Base-by-base conservation (phyloP, 2,888 invertebrate genomes). In the Neuroscelio doddi region DNA sequence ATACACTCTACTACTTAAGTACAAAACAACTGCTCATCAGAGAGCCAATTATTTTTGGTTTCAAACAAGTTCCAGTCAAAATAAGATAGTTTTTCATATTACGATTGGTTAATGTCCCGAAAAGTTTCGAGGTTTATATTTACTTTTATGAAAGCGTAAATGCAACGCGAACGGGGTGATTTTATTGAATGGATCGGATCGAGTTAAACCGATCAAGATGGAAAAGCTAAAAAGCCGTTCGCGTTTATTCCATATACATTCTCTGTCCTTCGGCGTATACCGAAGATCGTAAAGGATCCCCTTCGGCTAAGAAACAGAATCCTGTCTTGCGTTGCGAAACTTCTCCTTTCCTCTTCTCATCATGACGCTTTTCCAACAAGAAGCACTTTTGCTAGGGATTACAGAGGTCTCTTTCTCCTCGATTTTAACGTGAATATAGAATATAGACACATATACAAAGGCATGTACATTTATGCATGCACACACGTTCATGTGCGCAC, bases 151-250 rank as follows among this genome's bases (percentile, higher is more conserved):
- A 74, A 75, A 69, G 73, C 79, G 79, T 81, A 81, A 82, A 81
- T 69, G 74, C 74, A 73, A 76, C 72, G 74, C 68, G 71, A 75
- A 74, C 59, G 70, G 67, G 70, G 69, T 71, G 77, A 80, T 79
- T 81, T 82, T 80, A 81, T 81, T 80, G 78, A 73, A 71, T 51
- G 72, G 72, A 77, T 80, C 80, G 76, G 72, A 72, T 65, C 69
- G 69, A 77, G 78, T 75, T 78, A 78, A 81, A 81, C 74, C 81
- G 81, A 82, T 82, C 82, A 80, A 80, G 78, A 81, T 82, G 80
- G 76, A 77, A 76, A 80, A 77, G 78, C 75, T 79, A 80, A 79
- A 79, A 79, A 80, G 79, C 72, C 74, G 74, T 76, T 73, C 70
- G 72, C 78, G 71, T 76, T 77, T 76, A 76, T 75, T 80, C 77